These are phyloP conservation scores for Albula glossodonta DNA, from an alignment of 2,113 vertebrate genomes.

Conservation along the genomic window DNA sequence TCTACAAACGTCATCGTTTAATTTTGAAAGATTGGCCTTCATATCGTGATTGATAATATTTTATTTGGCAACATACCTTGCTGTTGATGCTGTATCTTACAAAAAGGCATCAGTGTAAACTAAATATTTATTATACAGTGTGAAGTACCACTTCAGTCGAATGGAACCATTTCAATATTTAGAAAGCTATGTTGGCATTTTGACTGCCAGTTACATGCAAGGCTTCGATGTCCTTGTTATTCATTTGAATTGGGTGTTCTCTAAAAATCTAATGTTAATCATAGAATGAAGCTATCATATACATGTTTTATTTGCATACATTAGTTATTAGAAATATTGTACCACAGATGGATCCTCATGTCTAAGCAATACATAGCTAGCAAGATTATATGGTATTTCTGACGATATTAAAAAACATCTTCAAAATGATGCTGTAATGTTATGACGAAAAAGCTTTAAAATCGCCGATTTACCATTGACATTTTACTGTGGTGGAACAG, in stretches of 20 bases:
- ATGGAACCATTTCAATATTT: background rate
- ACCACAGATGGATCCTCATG: background rate
- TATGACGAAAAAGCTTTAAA: background rate
- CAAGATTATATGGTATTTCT: background rate
- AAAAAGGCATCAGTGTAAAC: background rate
- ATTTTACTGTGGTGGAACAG: background rate
- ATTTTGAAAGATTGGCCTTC: background rate
- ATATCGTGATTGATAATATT: background rate
- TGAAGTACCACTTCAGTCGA: background rate
- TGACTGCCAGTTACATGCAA: background rate
- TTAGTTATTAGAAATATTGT: background rate
- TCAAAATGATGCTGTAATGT: background rate
- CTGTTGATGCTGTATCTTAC: background rate
- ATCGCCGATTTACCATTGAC: background rate
- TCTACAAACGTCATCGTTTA: background rate
- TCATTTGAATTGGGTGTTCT: background rate
- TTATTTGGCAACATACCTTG: background rate
- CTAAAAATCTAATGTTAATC: background rate
- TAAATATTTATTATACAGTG: background rate
- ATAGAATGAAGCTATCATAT: background rate
- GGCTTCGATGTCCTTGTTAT: background rate
- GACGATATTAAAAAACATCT: background rate
- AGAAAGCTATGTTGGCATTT: background rate
- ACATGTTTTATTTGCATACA: slow-evolving; percentile 1
- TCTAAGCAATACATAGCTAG: background rate